Conservation (phyloP, 2,113 vertebrate species). For the Chamaetylas fuelleborni region DNA sequence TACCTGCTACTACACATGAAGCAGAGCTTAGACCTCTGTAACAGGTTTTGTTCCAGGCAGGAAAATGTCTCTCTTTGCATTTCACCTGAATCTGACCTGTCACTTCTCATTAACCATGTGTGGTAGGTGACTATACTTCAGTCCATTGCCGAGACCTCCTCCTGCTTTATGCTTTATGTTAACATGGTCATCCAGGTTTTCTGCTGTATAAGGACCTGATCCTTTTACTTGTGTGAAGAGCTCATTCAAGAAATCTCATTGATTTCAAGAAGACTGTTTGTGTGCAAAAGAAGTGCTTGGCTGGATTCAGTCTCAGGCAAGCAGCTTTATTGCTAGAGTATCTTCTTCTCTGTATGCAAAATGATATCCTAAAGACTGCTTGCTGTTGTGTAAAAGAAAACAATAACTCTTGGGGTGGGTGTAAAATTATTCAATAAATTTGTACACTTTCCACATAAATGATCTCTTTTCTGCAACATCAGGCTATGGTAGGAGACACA, state of each 20-base stretch:
- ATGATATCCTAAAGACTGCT: background rate
- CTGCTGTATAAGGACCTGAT: constrained; percentile 32
- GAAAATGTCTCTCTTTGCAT: background rate
- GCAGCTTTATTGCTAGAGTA: background rate
- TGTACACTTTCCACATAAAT: background rate
- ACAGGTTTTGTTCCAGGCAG: constrained; percentile 9
- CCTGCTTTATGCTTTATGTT: background rate
- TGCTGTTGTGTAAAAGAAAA: constrained; percentile 12
- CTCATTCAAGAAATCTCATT: constrained; percentile 41
- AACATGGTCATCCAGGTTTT: background rate
- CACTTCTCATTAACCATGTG: background rate
- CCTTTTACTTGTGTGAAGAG: constrained; percentile 40
- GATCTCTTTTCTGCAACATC: background rate
- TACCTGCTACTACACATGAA: background rate
- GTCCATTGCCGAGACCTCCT: background rate
- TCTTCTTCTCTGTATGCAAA: constrained; percentile 9
- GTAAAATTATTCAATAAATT: background rate
- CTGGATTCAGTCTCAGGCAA: constrained; percentile 28
- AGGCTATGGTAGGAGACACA: background rate
- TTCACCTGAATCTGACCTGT: constrained; percentile 24
- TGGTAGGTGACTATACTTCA: background rate
- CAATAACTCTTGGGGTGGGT: background rate
- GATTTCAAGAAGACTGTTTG: constrained; percentile 39
- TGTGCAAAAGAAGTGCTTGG: constrained; percentile 30
- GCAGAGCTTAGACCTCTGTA: background rate